phyloP scores from a whole-genome alignment of 2,888 invertebrate species.

The Caenorhabditis angaria region DNA sequence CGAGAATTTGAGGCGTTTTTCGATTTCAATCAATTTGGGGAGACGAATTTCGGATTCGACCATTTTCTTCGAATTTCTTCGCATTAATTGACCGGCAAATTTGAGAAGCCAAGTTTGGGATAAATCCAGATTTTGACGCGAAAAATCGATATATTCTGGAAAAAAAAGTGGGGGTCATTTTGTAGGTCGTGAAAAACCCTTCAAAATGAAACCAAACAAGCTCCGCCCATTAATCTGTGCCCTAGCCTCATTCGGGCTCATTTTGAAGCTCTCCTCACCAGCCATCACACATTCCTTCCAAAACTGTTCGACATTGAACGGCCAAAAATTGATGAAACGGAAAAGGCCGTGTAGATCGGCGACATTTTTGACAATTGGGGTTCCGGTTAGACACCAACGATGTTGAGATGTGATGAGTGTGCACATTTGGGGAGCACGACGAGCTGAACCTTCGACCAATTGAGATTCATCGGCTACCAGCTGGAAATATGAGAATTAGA shows the following conservation, averaged over 20 bases:
- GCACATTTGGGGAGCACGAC: constrained; percentile 79
- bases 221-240: too few relatives aligned
- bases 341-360: not conserved
- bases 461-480: constrained; percentile 80
- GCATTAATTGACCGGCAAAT: not conserved
- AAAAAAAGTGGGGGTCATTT: too few relatives aligned
- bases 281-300: not conserved
- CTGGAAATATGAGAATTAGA: not conserved
- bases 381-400: constrained; percentile 82
- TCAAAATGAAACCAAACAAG: too few relatives aligned
- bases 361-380: constrained; percentile 77
- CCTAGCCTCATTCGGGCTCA: too few relatives aligned
- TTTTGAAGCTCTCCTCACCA: not conserved
- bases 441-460: constrained; percentile 79
- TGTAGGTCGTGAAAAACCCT: too few relatives aligned
- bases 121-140: not conserved
- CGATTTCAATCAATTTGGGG: not conserved
- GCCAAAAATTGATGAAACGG: not conserved
- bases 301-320: not conserved
- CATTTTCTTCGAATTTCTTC: not conserved
- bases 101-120: not conserved
- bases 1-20: not conserved
- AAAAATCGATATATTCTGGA: not conserved
- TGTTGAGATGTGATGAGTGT: constrained; percentile 77
- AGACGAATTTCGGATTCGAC: not conserved